Base-by-base conservation (phyloP, 1,140 invertebrate species). In the Temnothorax nylanderi region DNA sequence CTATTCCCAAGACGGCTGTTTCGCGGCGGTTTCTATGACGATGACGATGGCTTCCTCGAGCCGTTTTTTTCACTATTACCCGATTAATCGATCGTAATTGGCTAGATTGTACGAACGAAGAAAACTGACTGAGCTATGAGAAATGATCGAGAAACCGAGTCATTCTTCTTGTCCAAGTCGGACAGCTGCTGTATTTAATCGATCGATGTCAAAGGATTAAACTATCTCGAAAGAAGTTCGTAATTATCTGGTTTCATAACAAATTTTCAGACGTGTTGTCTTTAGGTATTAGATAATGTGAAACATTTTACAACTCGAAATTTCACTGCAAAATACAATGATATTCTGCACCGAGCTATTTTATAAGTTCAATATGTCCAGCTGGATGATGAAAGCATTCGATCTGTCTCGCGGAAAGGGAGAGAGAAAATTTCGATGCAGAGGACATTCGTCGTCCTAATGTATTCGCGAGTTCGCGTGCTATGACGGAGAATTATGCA, bases 1-100 rank as follows among this genome's bases (percentile, higher is more conserved):
- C 49, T 56, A 86, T 89, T 89, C 87, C 87, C 87, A 86, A 88
- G 87, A 49, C 87, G 86, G 69, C 13, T 77, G 67, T 84, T 74
- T 47, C 85, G 60, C 34, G 21, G 37, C 49, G 10, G 54, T 44
- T 44, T 60, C 34, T n/a, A 62, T 41, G 16, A 77, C 51, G 51
- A 37, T 6, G 75, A 87, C 76, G 34, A 65, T 21, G 64, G 44
- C 44, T 89, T 88, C 37, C 71, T 21, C 11, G 37, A 71, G n/a
- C 34, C 0, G 32, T 44, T 67, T 87, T 82, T 87, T 71, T 85
- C n/a, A 3, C 67, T 60, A 18, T 16, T 11, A 41, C 41, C 41
- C 82, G 87, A 89, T 89, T 89, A 89, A 89, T 89, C 88, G 72
- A 69, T 75, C 64, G 78, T 89, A 89, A 89, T 89, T 89, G 87